Conservation (phyloP, 2,113 vertebrate species). For the Psephotus haematonotus region DNA sequence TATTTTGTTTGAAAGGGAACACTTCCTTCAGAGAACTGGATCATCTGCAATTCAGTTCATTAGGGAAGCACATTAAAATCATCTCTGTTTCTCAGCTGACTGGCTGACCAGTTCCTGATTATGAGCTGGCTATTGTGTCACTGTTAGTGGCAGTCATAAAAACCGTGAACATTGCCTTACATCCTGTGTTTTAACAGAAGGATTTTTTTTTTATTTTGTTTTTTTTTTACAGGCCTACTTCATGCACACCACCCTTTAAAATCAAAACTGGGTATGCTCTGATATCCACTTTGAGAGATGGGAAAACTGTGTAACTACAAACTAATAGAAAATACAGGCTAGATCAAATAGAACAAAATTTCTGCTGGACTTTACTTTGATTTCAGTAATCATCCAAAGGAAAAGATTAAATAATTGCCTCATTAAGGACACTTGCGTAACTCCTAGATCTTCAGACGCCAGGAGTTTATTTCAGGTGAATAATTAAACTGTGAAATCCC, state of each 20-base stretch:
- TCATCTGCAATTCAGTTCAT: background rate
- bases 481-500: background rate
- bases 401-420: background rate
- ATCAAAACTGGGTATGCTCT: background rate
- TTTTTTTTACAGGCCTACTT: background rate
- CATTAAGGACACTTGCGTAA: background rate
- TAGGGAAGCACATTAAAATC: background rate
- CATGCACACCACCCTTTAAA: background rate
- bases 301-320: background rate
- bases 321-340: background rate
- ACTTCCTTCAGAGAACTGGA: background rate
- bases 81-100: background rate
- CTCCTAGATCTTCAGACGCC: background rate
- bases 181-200: slow-evolving; percentile 27
- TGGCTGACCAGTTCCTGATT: background rate
- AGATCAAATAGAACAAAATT: slow-evolving; percentile 15
- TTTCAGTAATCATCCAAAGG: background rate
- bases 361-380: background rate
- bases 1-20: background rate
- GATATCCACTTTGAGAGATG: background rate
- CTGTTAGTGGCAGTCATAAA: background rate
- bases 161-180: background rate
- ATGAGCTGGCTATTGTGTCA: slow-evolving; percentile 24
- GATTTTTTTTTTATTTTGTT: background rate
- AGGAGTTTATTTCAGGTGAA: background rate